Conservation (phyloP, 2,888 invertebrate species). For the Euspilapteryx auroguttella region DNA sequence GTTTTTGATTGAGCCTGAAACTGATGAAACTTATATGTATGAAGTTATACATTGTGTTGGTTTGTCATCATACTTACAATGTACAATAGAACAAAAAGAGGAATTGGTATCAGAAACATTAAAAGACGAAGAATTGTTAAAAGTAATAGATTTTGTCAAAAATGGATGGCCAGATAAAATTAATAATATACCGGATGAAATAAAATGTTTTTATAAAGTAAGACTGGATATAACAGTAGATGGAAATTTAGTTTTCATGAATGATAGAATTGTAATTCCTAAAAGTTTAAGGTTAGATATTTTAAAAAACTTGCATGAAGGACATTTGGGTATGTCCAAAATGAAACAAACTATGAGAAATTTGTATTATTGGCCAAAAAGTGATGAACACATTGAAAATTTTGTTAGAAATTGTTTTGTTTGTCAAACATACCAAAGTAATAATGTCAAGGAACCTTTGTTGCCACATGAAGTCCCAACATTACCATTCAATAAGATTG, state of each 20-base stretch:
- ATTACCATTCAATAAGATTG: constrained; percentile 9
- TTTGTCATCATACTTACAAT: constrained; percentile 6
- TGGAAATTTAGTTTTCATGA: constrained; percentile 8
- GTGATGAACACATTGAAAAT: too few relatives aligned
- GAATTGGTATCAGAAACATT: constrained; percentile 5
- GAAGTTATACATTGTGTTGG: constrained; percentile 10
- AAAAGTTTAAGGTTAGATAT: constrained; percentile 5
- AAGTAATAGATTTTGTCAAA: constrained; percentile 5
- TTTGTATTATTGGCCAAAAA: constrained; percentile 9
- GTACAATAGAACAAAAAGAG: constrained; percentile 8
- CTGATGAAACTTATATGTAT: constrained; percentile 8
- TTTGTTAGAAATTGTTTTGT: too few relatives aligned
- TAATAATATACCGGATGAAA: constrained; percentile 6
- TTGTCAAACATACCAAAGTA: constrained; percentile 11
- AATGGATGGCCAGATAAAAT: constrained; percentile 8
- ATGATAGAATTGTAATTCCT: constrained; percentile 8
- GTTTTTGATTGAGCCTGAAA: constrained; percentile 7
- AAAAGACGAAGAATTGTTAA: constrained; percentile 1
- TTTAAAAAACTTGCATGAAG: constrained; percentile 13
- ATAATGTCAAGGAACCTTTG: constrained; percentile 9
- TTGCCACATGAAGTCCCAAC: constrained; percentile 7
- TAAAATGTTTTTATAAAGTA: constrained; percentile 8
- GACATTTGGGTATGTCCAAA: constrained; percentile 17
- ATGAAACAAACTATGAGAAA: constrained; percentile 11
- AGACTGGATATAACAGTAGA: constrained; percentile 6